Evolutionary conservation across 2,113 vertebrate species (phyloP).

Genomic region (Etheostoma spectabile): DNA sequence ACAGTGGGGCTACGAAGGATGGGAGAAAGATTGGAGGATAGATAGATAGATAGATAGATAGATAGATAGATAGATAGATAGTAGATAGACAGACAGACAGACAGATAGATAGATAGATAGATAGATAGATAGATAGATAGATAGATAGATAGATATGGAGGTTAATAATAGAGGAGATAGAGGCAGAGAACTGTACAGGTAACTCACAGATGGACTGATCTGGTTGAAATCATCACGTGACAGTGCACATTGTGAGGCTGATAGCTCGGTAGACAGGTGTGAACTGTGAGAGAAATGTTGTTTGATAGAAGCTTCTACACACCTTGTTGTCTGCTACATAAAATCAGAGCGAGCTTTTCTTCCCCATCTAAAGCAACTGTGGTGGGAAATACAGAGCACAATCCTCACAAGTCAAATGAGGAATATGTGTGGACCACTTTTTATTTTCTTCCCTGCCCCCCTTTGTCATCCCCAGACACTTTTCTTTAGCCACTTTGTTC

Average conservation of each 20-base stretch:
- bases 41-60: constrained; percentile 10
- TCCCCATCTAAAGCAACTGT: not conserved
- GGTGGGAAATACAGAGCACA: constrained; percentile 22
- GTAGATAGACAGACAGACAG: not conserved
- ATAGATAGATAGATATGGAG: not conserved
- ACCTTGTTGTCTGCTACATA: constrained; percentile 29
- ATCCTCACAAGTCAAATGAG: constrained; percentile 33
- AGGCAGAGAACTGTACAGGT: not conserved
- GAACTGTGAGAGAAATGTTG: constrained; percentile 52
- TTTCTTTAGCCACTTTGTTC: constrained; percentile 30
- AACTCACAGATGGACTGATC: constrained; percentile 3
- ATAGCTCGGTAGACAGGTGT: constrained; percentile 54
- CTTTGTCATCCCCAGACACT: constrained; percentile 49
- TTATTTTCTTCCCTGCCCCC: constrained; percentile 4
- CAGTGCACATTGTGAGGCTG: constrained; percentile 27
- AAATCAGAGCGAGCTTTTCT: constrained; percentile 29
- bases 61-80: constrained; percentile 6
- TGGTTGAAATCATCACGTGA: constrained; percentile 15
- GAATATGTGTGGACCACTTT: constrained; percentile 6
- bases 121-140: not conserved
- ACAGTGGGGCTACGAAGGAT: not conserved
- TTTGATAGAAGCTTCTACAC: constrained; percentile 33
- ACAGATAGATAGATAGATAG: constrained; percentile 14
- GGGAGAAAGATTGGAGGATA: not conserved
- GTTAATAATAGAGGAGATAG: not conserved